phyloP scores from a whole-genome alignment of 2,113 vertebrate species.

The Mastomys natalensis region DNA sequence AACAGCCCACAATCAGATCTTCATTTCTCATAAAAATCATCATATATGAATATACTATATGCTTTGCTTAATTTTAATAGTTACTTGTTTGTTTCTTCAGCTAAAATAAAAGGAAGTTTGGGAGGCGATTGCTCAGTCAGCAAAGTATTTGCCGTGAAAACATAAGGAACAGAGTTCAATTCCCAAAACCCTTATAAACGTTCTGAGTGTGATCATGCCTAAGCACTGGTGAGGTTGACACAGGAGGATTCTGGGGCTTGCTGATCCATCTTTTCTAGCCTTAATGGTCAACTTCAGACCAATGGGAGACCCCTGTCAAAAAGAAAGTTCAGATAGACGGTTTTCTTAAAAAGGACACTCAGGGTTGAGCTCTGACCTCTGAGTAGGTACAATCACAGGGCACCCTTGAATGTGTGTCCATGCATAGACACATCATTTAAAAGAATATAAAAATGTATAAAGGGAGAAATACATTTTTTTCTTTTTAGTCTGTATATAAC shows the following conservation, averaged over 20 bases:
- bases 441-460: background rate
- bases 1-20: background rate
- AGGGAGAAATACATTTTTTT: background rate
- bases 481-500: background rate
- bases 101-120: background rate
- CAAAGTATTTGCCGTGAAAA: background rate
- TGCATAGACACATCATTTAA: background rate
- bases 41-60: background rate
- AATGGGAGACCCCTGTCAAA: background rate
- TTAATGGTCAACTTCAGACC: background rate
- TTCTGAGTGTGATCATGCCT: background rate
- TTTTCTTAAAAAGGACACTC: background rate
- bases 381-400: background rate
- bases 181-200: background rate
- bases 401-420: background rate
- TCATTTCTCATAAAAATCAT: slow-evolving; percentile 1
- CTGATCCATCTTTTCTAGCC: background rate
- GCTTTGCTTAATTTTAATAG: background rate
- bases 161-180: background rate
- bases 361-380: background rate
- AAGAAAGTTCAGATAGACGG: no score
- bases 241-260: background rate
- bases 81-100: background rate
- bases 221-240: background rate
- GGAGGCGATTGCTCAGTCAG: background rate